Conservation (phyloP, 2,888 invertebrate genomes). For the Hyalella azteca region DNA sequence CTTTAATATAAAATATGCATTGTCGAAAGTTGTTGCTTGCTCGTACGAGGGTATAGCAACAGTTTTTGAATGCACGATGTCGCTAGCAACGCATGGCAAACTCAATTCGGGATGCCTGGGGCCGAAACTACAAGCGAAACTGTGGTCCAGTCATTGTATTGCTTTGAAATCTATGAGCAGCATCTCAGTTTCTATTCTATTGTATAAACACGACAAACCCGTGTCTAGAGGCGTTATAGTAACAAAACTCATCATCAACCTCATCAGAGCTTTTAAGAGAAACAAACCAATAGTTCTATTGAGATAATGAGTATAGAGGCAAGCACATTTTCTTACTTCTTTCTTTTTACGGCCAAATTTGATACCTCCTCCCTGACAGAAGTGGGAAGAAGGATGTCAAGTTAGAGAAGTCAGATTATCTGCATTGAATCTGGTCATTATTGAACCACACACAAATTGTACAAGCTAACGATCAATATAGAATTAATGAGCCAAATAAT, state of each 20-base stretch:
- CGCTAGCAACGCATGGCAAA: no score
- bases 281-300: constrained; percentile 33
- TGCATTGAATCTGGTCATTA: background rate
- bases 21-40: no score
- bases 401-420: constrained; percentile 13
- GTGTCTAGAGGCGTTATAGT: constrained; percentile 34
- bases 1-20: no score
- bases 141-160: no score
- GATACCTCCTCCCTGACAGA: constrained; percentile 51
- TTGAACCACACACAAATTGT: constrained; percentile 1
- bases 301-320: constrained; percentile 61
- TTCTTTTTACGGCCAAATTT: constrained; percentile 95
- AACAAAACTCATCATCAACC: constrained; percentile 29
- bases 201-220: constrained; percentile 22
- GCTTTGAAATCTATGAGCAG: background rate
- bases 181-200: constrained; percentile 33
- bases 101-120: no score
- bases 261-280: constrained; percentile 13
- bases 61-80: no score
- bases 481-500: no score
- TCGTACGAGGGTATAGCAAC: no score
- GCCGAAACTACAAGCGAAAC: no score
- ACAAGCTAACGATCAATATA: no score
- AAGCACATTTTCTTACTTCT: constrained; percentile 77
- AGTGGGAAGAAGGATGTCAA: constrained; percentile 29